These are phyloP conservation scores for Cantharis nigra DNA, from an alignment of 2,888 invertebrate species.

Conservation along the genomic window DNA sequence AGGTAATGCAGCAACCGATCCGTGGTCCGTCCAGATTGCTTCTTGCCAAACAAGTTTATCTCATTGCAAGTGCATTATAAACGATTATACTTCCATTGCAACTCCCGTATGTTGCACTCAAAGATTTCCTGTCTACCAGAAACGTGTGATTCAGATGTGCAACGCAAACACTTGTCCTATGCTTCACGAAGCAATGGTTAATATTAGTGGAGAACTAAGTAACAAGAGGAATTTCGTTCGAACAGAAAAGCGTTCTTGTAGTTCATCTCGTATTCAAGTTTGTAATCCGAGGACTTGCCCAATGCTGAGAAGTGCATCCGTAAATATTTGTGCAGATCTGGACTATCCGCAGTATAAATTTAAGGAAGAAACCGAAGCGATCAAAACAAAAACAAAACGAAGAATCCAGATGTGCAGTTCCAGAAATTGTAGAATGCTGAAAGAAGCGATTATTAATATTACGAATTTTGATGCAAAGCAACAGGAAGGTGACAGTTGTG, in stretches of 20 bases:
- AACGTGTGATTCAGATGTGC: not conserved
- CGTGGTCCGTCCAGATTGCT: not conserved
- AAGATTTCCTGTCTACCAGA: not conserved
- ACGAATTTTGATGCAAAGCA: not conserved
- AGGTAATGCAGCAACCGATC: not conserved
- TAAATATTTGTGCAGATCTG: not conserved
- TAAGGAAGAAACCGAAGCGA: not conserved
- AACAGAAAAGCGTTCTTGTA: not conserved
- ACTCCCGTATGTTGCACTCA: not conserved
- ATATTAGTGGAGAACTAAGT: not conserved
- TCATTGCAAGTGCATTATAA: not conserved
- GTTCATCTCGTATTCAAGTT: not conserved
- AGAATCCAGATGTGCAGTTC: not conserved
- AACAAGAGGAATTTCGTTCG: not conserved
- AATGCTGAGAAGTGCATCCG: not conserved
- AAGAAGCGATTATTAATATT: not conserved
- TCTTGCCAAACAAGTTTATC: not conserved
- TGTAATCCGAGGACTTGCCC: not conserved
- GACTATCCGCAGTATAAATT: not conserved
- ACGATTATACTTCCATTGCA: not conserved
- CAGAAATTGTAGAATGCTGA: not conserved
- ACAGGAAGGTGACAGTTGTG: not conserved
- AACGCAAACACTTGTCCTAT: not conserved
- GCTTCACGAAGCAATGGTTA: not conserved
- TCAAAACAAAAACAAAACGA: not conserved